Base-by-base conservation (phyloP, 2,113 vertebrate species). In the Rhagologus leucostigma region DNA sequence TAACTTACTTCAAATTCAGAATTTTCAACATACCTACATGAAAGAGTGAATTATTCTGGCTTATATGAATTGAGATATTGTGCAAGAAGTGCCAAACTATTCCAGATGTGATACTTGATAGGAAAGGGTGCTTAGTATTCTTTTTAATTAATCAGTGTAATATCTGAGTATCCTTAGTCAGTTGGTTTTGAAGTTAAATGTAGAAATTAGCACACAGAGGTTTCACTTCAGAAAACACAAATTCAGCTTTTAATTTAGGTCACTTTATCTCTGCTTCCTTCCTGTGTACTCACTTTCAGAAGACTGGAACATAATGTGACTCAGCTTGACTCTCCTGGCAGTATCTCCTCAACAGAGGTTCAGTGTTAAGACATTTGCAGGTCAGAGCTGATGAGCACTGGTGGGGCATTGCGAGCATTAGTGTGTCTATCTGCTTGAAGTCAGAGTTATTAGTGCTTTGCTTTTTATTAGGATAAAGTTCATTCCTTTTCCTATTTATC, bases 261-360 rank as follows among this genome's bases (percentile, higher is more conserved):
- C 85, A 86, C 47, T 91, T 84, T 73, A 76, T 85, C 82, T 93
- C 50, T 77, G 60, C 65, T 81, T 94, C 83, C 56, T 93, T 93
- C 88, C 88, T 53, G 8, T 89, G 73, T 82, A 37, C 33, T 93
- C 86, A 81, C 68, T 88, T 93, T 75, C 47, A 89, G 78, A 90
- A 92, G 68, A 56, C 44, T 87, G 84, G 76, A 93, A 94, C 79
- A 93, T 83, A 96, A 96, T 92, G 92, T 86, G 90, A 56, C 93
- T 80, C 90, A 91, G 92, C 88, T 92, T 92, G 94, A 92, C 80
- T 96, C 79, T 90, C 89, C 80, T 95, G 92, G 85, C 92, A 93
- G 55, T 46, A 56, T 77, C 86, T 84, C 79, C 85, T 96, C 85
- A 86, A 60, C 60, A 92, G 85, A 92, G 85, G 93, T 90, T 94